A percentile compares a stretch with the other conserved stretches of the same genome.
These are phyloP conservation scores for Spinus olivaceus DNA, from an alignment of 2,797 vertebrate genomes.

Conservation along the genomic window DNA sequence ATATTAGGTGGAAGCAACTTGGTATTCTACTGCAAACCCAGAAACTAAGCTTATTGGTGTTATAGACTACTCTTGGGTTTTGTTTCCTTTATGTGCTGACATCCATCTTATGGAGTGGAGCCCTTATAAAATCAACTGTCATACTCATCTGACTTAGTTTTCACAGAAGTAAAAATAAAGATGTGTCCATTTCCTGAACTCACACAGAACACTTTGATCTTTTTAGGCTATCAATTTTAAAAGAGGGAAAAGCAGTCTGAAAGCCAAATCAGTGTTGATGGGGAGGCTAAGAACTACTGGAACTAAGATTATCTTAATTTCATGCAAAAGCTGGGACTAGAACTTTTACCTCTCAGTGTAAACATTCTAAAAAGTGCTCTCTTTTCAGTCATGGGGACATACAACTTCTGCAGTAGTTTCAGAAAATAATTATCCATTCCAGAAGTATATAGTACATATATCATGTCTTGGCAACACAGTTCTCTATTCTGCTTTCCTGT, in stretches of 20 bases:
- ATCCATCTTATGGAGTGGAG: not conserved
- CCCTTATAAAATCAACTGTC: not conserved
- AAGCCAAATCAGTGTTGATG: not conserved
- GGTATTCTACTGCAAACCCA: not conserved
- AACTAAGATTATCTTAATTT: not conserved
- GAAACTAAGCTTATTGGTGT: not conserved
- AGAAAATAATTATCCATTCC: not conserved
- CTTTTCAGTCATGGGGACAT: not conserved
- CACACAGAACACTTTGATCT: not conserved
- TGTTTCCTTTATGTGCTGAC: not conserved
- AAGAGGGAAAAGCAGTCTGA: not conserved
- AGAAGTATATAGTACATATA: not conserved
- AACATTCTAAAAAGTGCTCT: not conserved
- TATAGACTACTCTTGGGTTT: not conserved
- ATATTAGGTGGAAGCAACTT: not conserved
- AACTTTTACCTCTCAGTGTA: not conserved
- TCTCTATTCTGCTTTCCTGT: not conserved
- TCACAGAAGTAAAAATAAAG: not conserved
- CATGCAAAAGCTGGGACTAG: not conserved
- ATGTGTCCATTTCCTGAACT: not conserved
- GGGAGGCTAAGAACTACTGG: not conserved
- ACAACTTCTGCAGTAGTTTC: not conserved
- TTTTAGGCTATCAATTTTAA: not conserved
- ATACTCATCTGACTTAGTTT: not conserved
- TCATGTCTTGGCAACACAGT: not conserved